Base-by-base conservation (phyloP, 2,888 invertebrate species). In the Dascillus cervinus region DNA sequence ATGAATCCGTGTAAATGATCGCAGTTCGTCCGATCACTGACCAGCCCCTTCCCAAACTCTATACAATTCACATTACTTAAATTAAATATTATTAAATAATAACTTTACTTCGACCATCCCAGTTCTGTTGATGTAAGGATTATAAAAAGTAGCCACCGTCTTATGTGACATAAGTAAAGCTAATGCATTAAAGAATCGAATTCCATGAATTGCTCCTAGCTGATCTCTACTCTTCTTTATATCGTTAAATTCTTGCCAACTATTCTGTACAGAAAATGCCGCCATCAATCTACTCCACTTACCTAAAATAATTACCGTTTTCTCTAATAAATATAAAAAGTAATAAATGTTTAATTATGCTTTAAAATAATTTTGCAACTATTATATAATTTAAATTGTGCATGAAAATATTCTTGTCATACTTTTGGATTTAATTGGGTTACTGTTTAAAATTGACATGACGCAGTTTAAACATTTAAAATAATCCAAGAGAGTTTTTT, bases 1-100 rank as follows among this genome's bases (percentile, higher is more conserved):
- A 77, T 25, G 71, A 69, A 53, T 77, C 77, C 0, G 77, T 77
- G 53, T 76, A 77, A 10, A 77, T 58, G 9, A 75, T 74, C 0
- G 77, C 74, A 2, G 74, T 74, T 17, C 76, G 66, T 3, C 73
- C 75, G 2, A 74, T 54, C 0, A 75, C 69, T 1, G 75, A 70
- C 75, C 76, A 77, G 0, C 71, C 69, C 67, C 67, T 47, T 17
- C 55, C 49, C 22, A 62, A 51, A 12, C 39, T 47, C 64, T 66
- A 43, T 25, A 55, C 52, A 33, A 11, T 14, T 11, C 8, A n/a
- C n/a, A n/a, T n/a, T n/a, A n/a, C n/a, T n/a, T 6, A n/a, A 29
- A 17, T 2, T 11, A 13, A 38, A 40, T 43, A 39, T 34, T 43
- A 43, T 37, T 39, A 49, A 44, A 21, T 21, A 21, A 21, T 21